phyloP scores from a whole-genome alignment of 2,113 vertebrate genomes.

The Lophochroa leadbeateri region DNA sequence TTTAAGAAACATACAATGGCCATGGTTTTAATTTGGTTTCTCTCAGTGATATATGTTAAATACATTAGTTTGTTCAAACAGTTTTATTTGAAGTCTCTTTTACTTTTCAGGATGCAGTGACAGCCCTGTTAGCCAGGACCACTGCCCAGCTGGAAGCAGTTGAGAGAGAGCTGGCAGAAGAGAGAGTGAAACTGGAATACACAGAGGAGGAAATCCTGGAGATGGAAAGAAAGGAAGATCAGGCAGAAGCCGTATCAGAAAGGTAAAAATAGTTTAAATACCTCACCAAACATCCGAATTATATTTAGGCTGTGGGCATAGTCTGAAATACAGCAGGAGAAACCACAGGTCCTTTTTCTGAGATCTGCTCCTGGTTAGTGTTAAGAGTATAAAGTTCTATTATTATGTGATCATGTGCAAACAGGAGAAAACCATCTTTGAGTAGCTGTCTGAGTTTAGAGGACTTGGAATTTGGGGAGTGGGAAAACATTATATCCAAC shows the following conservation, averaged over 20 bases:
- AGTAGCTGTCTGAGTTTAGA: neutral
- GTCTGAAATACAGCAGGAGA: neutral
- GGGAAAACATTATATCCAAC: neutral
- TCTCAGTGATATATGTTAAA: neutral
- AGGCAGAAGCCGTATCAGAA: constrained; percentile 83
- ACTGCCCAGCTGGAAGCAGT: constrained; percentile 84
- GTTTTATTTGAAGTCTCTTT: neutral
- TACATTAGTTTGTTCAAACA: neutral
- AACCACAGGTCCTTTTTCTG: neutral
- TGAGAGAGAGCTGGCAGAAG: constrained; percentile 82
- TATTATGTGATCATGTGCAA: neutral
- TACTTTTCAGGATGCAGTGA: constrained; percentile 81
- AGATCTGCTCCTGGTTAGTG: neutral
- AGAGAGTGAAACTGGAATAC: constrained; percentile 80
- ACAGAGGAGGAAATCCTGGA: constrained; percentile 82
- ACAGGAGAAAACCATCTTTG: neutral
- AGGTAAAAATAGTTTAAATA: constrained; percentile 74
- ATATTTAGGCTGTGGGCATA: neutral
- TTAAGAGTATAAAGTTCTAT: neutral
- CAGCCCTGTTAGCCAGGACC: constrained; percentile 79
- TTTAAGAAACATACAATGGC: too few relatives aligned
- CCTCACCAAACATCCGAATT: neutral
- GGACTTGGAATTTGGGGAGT: neutral
- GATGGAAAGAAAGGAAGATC: constrained; percentile 86
- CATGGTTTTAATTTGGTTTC: neutral